Conservation (phyloP, 2,797 vertebrate species). For the Nyctalus aviator region DNA sequence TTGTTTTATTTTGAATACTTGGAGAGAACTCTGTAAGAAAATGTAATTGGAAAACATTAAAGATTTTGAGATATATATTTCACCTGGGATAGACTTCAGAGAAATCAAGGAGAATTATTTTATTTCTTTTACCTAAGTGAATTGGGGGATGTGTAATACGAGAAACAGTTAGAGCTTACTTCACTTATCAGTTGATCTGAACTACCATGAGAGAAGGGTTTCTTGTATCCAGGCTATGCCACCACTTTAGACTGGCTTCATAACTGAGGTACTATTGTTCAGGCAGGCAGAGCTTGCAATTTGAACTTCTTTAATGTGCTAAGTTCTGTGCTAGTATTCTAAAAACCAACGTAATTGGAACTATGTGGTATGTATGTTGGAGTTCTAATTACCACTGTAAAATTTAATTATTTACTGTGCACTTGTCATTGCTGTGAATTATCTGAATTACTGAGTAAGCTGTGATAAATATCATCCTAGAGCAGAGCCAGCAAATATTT, state of each 20-base stretch:
- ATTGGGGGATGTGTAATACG: not conserved
- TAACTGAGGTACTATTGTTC: not conserved
- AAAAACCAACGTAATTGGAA: not conserved
- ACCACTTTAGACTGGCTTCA: not conserved
- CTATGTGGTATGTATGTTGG: not conserved
- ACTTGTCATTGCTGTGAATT: not conserved
- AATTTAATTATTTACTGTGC: not conserved
- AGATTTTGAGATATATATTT: constrained; percentile 24
- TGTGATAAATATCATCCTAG: not conserved
- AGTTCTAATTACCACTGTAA: not conserved
- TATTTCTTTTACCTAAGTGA: constrained; percentile 39
- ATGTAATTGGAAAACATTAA: constrained; percentile 23
- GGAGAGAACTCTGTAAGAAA: constrained; percentile 36
- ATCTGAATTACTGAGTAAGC: not conserved
- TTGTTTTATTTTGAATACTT: constrained; percentile 50
- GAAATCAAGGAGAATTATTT: constrained; percentile 19
- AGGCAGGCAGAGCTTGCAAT: not conserved
- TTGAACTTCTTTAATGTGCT: not conserved
- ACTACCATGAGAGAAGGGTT: constrained; percentile 35
- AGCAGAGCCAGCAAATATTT: not conserved
- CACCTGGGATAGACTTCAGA: not conserved
- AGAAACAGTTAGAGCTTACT: not conserved
- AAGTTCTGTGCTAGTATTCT: not conserved
- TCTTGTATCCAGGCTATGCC: not conserved
- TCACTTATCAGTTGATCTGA: constrained; percentile 3